Percentiles rank a stretch among this genome's conserved stretches.
Conservation (phyloP, 2,797 vertebrate genomes). For the Anolis apletophallus region DNA sequence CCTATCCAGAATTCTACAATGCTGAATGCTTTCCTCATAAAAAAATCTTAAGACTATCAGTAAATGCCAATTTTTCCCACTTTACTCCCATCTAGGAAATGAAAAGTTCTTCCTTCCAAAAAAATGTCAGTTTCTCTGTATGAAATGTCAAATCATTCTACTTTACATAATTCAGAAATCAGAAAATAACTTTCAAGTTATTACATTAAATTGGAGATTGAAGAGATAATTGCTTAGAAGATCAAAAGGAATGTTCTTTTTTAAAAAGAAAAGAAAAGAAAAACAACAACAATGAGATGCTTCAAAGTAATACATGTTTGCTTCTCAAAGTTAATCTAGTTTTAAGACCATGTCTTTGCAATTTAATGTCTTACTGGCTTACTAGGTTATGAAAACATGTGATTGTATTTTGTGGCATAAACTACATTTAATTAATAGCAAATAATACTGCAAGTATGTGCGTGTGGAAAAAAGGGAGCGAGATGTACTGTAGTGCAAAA, state of each 20-base stretch:
- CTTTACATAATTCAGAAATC: constrained; percentile 22
- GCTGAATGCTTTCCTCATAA: constrained; percentile 2
- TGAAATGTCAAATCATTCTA: neutral
- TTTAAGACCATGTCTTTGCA: constrained; percentile 28
- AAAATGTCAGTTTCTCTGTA: constrained; percentile 9
- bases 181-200: constrained; percentile 11
- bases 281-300: neutral
- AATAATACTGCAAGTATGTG: neutral
- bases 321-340: constrained; percentile 25
- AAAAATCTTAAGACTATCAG: constrained; percentile 12
- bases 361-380: neutral
- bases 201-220: constrained; percentile 1
- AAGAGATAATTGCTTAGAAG: constrained; percentile 31
- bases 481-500: neutral
- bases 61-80: neutral
- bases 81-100: constrained; percentile 23
- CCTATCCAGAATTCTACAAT: constrained; percentile 9
- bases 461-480: neutral
- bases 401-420: neutral
- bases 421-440: neutral
- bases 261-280: neutral
- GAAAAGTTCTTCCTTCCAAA: neutral
- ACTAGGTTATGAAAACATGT: neutral
- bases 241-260: constrained; percentile 32
- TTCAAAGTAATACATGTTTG: constrained; percentile 38